Evolutionary conservation across 2,888 invertebrate species (phyloP), one percentile per base, ranked within the genome.

Genomic region (Latheticus oryzae): DNA sequence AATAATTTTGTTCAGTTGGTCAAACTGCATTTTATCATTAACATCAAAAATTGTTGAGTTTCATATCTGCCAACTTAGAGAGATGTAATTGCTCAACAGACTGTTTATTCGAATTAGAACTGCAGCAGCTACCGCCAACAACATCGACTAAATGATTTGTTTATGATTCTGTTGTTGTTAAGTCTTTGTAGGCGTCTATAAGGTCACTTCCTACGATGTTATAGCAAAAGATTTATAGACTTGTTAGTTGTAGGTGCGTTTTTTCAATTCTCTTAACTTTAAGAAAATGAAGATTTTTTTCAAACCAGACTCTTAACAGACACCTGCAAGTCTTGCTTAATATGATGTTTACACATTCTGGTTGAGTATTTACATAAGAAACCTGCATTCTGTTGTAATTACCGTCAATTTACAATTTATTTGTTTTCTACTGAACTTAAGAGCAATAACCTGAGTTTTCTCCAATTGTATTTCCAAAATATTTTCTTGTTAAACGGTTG

Each of bases 321-420:
- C 42, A 42, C 26, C 42, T 42, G 42, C 15, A 42, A 12, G 21
- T 38, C 38, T 38, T 38, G 38, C 38, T 26, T 21, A 26, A 42
- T 26, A n/a, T 26, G 19, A 13, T 30, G 43, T 30, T 45, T 45
- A 19, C 30, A 17, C 30, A 45, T n/a, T 16, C 7, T 8, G n/a
- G n/a, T n/a, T n/a, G n/a, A n/a, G n/a, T 45, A 32, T 45, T 45
- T 45, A 32, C 45, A 15, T 7, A 45, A 45, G 17, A 19, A 12
- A 19, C 21, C 45, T 17, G 30, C 45, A 45, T 45, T 43, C 30
- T 4, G 17, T 12, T 19, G 32, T 32, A 45, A 45, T 45, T 45
- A 45, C 30, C 45, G 13, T 45, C 30, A 45, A 45, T 45, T n/a
- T 45, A 45, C 7, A 45, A 45, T n/a, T 19, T 45, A 45, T 45